These are phyloP conservation scores for Aphelenchoides bicaudatus DNA, from an alignment of 2,888 invertebrate species.

Conservation along the genomic window DNA sequence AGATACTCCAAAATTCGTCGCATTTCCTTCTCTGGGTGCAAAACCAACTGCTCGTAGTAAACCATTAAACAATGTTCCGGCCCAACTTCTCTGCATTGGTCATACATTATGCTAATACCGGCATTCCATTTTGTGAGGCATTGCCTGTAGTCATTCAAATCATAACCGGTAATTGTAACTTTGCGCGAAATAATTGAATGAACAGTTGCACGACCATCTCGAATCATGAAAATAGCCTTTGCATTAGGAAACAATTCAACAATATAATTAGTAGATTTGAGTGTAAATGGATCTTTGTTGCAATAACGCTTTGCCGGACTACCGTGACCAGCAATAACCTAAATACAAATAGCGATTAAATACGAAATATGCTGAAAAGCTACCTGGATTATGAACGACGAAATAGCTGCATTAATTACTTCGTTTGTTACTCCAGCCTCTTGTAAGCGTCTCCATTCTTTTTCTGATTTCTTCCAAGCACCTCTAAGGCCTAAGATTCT, in stretches of 20 bases:
- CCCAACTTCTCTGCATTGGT: constrained; percentile 71
- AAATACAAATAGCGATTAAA: constrained; percentile 6
- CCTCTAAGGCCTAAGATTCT: constrained; percentile 88
- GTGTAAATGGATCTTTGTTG: constrained; percentile 96
- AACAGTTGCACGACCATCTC: constrained; percentile 95
- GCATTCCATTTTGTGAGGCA: constrained; percentile 91
- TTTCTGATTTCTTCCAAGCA: constrained; percentile 90
- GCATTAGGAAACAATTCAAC: constrained; percentile 91
- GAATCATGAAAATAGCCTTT: constrained; percentile 94
- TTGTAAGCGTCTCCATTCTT: constrained; percentile 78
- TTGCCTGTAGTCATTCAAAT: constrained; percentile 82
- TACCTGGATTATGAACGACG: constrained; percentile 75
- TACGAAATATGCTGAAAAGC: constrained; percentile 16
- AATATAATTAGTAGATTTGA: constrained; percentile 92
- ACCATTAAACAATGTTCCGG: constrained; percentile 75
- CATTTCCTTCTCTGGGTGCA: constrained; percentile 86
- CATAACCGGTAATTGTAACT: constrained; percentile 84
- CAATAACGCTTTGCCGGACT: constrained; percentile 84
- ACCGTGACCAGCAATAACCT: constrained; percentile 82
- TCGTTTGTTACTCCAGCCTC: constrained; percentile 90
- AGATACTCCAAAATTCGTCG: constrained; percentile 80
- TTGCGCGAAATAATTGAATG: constrained; percentile 95
- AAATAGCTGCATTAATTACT: constrained; percentile 88
- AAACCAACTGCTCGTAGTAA: constrained; percentile 92
- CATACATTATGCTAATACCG: constrained; percentile 77